Conservation (phyloP, 2,888 invertebrate genomes). For the Drosophila pegasa region DNA sequence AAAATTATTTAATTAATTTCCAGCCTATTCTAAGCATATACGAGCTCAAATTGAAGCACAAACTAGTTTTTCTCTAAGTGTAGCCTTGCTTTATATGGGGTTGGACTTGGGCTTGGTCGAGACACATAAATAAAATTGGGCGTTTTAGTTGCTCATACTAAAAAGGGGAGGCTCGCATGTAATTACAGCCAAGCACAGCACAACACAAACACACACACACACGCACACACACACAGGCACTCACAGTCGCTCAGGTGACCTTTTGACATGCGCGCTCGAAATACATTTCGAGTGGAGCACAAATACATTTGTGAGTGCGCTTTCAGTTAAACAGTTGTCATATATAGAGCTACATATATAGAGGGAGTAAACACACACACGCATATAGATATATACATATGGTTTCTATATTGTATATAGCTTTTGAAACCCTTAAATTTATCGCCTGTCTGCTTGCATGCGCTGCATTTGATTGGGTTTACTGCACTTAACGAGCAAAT, state of each 20-base stretch:
- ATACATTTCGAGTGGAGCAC: constrained; percentile 73
- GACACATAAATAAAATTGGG: constrained; percentile 76
- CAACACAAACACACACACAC: constrained; percentile 23
- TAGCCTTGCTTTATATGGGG: constrained; percentile 9
- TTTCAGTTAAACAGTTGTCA: constrained; percentile 16
- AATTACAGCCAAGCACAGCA: constrained; percentile 60
- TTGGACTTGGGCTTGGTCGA: constrained; percentile 43
- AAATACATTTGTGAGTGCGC: constrained; percentile 41
- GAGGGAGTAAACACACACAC: neutral
- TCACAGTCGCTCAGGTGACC: constrained; percentile 61
- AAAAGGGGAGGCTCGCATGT: constrained; percentile 68
- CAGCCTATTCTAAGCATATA: neutral
- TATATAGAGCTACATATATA: constrained; percentile 20
- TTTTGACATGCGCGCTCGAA: constrained; percentile 80
- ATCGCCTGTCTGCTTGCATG: constrained; percentile 40
- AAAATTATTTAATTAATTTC: neutral
- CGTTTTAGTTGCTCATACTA: constrained; percentile 71
- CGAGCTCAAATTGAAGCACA: too few relatives aligned
- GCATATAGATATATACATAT: constrained; percentile 2
- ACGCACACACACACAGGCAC: constrained; percentile 8
- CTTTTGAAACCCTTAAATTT: constrained; percentile 56
- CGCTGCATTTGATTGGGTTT: constrained; percentile 39
- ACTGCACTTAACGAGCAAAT: constrained; percentile 32
- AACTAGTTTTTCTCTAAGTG: constrained; percentile 6
- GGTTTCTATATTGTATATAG: constrained; percentile 28